Conservation (phyloP, 2,113 vertebrate genomes). For the Eclectus roratus region DNA sequence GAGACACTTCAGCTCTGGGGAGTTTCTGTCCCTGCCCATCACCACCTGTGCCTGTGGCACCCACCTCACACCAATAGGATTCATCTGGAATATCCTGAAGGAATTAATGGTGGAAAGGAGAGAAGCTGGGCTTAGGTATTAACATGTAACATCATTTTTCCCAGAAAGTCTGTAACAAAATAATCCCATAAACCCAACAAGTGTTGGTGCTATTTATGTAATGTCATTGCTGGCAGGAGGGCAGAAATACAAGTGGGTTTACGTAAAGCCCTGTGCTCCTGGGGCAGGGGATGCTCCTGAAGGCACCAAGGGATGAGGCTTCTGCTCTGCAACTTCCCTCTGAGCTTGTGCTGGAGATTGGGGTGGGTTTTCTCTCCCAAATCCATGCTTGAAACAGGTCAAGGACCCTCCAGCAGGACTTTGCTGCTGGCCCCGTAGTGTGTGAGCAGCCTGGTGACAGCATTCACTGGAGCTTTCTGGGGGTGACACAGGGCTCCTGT, state of each 20-base stretch:
- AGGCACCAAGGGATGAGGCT: background rate
- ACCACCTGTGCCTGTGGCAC: background rate
- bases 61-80: fast-evolving
- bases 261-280: background rate
- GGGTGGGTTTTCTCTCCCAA: background rate
- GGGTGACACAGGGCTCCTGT: background rate
- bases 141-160: background rate
- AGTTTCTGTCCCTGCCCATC: background rate
- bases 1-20: background rate
- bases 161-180: background rate
- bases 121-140: background rate
- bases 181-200: background rate
- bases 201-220: background rate
- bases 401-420: background rate
- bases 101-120: background rate
- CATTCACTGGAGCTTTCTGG: background rate
- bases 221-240: background rate
- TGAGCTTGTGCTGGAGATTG: background rate
- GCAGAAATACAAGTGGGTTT: background rate
- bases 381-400: fast-evolving
- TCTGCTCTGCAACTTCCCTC: background rate
- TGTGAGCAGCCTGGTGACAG: fast-evolving
- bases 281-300: background rate
- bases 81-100: fast-evolving
- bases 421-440: fast-evolving